A percentile compares a stretch with the other conserved stretches of the same genome.
Evolutionary conservation across 2,797 vertebrate species (phyloP).

Genomic region (Lutjanus argentimaculatus): DNA sequence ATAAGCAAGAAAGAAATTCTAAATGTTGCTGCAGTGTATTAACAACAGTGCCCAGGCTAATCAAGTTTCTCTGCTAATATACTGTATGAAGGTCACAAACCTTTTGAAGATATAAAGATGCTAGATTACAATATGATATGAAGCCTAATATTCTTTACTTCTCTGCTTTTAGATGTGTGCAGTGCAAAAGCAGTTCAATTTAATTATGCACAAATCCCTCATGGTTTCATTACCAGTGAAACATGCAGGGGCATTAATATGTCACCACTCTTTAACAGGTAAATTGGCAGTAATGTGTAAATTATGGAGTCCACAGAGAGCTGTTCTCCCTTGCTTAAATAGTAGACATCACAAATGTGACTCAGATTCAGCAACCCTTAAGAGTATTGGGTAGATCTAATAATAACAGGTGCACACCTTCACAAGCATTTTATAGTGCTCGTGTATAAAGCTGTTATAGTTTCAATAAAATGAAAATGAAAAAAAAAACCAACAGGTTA

Average conservation of each 20-base stretch:
- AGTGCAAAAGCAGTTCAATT: neutral
- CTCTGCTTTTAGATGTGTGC: neutral
- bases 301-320: too few relatives aligned
- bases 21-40: neutral
- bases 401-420: too few relatives aligned
- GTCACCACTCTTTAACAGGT: neutral
- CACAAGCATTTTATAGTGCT: too few relatives aligned
- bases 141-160: neutral
- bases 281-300: constrained; percentile 7
- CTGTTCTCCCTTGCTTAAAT: too few relatives aligned
- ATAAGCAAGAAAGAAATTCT: neutral
- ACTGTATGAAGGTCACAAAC: constrained; percentile 1
- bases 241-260: neutral
- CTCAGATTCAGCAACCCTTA: too few relatives aligned
- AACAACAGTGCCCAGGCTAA: neutral
- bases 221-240: neutral
- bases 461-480: too few relatives aligned
- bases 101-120: neutral
- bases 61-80: neutral
- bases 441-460: too few relatives aligned
- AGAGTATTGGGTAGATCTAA: neutral
- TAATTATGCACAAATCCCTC: neutral
- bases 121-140: neutral
- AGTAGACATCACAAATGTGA: too few relatives aligned
- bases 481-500: too few relatives aligned